phyloP scores from a whole-genome alignment of 2,797 vertebrate genomes.

The Alosa sapidissima region DNA sequence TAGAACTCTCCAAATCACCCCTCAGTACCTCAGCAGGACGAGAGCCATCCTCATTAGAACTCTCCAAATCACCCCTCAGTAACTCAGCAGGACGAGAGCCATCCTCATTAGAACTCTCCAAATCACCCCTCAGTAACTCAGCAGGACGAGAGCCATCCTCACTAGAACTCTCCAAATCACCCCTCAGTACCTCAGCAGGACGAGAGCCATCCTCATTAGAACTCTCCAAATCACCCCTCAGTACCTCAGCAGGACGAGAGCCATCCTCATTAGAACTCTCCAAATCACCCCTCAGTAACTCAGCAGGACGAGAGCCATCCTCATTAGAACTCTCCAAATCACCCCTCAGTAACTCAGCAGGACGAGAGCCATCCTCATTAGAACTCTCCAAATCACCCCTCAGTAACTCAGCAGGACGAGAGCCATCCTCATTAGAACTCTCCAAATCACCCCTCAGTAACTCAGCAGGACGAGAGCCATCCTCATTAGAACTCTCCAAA shows the following conservation, averaged over 20 bases:
- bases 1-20: neutral
- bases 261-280: neutral
- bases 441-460: neutral
- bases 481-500: neutral
- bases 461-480: neutral
- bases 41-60: no score
- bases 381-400: neutral
- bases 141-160: no score
- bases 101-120: neutral
- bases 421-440: neutral
- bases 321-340: neutral
- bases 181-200: neutral
- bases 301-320: neutral
- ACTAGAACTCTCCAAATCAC: neutral
- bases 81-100: neutral
- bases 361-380: no score
- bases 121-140: neutral
- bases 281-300: neutral
- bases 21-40: neutral
- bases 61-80: neutral
- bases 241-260: neutral
- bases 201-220: no score
- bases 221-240: neutral
- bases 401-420: neutral
- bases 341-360: neutral